phyloP scores from a whole-genome alignment of 35 echinoderm and acorn worm species.

The Hemicentrotus pulcherrimus region DNA sequence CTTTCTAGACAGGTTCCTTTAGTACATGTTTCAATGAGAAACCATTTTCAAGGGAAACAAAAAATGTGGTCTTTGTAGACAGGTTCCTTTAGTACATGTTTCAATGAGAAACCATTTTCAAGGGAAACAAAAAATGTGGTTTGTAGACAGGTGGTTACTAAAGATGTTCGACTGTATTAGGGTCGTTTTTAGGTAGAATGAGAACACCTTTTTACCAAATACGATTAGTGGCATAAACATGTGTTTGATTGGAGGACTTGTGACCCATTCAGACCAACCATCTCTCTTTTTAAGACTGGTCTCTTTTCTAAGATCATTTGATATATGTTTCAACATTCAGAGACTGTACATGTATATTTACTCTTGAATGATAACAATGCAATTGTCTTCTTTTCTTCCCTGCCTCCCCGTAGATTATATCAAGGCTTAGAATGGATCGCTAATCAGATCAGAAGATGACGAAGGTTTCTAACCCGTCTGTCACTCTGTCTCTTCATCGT shows the following conservation, averaged over 20 bases:
- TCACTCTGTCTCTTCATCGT: neutral
- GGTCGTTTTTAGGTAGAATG: too few species aligned
- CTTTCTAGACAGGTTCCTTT: too few species aligned
- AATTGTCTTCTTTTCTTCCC: neutral
- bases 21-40: too few species aligned
- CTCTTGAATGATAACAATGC: neutral
- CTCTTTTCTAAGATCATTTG: neutral
- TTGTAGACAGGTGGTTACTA: too few species aligned
- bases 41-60: too few species aligned
- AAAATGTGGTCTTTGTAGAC: too few species aligned
- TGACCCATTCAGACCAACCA: neutral
- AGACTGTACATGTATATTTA: neutral
- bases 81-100: too few species aligned
- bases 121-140: too few species aligned
- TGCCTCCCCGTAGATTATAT: conserved; percentile 50
- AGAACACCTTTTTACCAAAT: neutral
- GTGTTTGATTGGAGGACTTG: neutral
- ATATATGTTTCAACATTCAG: too few species aligned
- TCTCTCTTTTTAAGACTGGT: neutral
- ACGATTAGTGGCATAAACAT: neutral
- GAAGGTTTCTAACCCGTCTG: neutral
- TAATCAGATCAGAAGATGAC: conserved; percentile 80
- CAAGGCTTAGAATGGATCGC: conserved; percentile 84
- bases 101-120: too few species aligned
- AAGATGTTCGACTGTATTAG: too few species aligned